Percentiles rank a stretch among this genome's conserved stretches.
Evolutionary conservation across 1,140 invertebrate genomes (phyloP).

Genomic region (Drosophila dunni): DNA sequence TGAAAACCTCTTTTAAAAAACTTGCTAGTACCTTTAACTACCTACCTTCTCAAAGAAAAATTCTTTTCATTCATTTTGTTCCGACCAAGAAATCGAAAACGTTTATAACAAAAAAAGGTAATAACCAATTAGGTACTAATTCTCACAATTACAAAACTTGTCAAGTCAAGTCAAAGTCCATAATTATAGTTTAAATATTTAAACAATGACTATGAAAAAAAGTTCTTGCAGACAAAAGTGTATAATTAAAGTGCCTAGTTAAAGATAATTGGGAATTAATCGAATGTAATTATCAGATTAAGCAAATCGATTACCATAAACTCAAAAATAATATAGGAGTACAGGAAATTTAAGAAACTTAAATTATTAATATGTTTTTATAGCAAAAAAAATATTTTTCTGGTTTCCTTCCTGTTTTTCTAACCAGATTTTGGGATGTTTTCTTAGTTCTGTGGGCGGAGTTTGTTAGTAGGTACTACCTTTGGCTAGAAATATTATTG

Average conservation of each 20-base stretch:
- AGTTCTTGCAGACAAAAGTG: neutral
- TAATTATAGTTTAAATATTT: slow-evolving; percentile 11
- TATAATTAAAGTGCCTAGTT: neutral
- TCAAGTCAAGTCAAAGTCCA: neutral
- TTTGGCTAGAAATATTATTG: neutral
- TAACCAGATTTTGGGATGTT: too few relatives aligned
- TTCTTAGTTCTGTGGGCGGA: neutral
- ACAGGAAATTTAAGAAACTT: too few relatives aligned
- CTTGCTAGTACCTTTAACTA: too few relatives aligned
- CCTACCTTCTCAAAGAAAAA: too few relatives aligned
- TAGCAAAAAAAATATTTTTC: too few relatives aligned
- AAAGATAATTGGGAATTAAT: neutral
- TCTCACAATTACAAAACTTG: neutral
- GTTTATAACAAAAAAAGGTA: neutral
- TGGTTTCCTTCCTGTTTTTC: too few relatives aligned
- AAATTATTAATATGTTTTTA: too few relatives aligned
- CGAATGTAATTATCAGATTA: neutral
- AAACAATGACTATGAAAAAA: slow-evolving; percentile 1
- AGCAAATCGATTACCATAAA: slow-evolving; percentile 2
- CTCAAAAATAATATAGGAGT: neutral
- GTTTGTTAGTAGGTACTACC: neutral
- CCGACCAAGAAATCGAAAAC: too few relatives aligned
- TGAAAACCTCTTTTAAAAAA: too few relatives aligned
- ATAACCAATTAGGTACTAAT: neutral
- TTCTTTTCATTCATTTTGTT: too few relatives aligned